Evolutionary conservation across 2,113 vertebrate species (phyloP), one percentile per base, ranked within the genome.

Genomic region (Pipa parva): DNA sequence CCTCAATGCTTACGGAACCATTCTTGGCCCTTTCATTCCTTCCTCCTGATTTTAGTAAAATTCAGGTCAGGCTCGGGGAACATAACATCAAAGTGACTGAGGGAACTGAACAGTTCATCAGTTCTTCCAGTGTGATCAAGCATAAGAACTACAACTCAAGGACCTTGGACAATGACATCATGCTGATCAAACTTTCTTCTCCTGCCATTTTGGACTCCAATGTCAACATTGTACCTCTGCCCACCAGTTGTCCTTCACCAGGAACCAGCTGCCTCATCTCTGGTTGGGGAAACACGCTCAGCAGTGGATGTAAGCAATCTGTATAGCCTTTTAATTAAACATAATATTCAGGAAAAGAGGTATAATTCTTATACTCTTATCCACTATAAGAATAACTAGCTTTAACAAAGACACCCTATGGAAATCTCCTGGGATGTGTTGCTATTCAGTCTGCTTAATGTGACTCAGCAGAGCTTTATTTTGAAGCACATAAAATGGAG

Each of bases 201-300:
- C 65, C 84, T 1, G 87, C 85, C 75, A 48, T 17, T 33, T 72
- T 90, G 13, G 88, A 84, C 77, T 76, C 8, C 77, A 80, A 84
- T 9, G 85, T 87, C 27, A 22, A 49, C 1, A 63, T 78, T 8
- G 81, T 91, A 29, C 49, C 83, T 58, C 78, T 91, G 77, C 85
- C 89, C 63, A 79, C 77, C 57, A 71, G 79, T 73, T 90, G 89
- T 7, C 78, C 83, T 15, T 0, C 60, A 0, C 79, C 81, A 63
- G 83, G 85, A 7, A 78, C 77, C 69, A 12, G 1, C 5, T 91
- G 89, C 29, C 62, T 0, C 1, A 83, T 89, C 72, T 76, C 84
- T 21, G 87, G 87, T 28, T 89, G 87, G 84, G 84, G 87, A n/a
- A 79, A 80, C 76, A 89, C 87, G 73, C 78, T 80, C 81, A 83